phyloP scores from a whole-genome alignment of 1,140 invertebrate genomes.

The Hycleus cichorii region DNA sequence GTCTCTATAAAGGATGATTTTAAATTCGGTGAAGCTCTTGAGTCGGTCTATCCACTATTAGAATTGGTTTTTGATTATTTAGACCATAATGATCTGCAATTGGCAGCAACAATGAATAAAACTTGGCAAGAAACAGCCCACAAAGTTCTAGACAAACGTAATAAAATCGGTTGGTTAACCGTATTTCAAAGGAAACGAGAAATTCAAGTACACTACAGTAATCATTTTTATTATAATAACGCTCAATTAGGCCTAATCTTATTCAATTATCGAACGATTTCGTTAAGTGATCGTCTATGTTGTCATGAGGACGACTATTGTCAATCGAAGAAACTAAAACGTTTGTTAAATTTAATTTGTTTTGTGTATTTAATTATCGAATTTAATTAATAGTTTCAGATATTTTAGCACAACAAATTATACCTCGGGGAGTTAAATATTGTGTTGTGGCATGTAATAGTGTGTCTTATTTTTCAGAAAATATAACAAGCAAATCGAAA shows the following conservation, averaged over 20 bases:
- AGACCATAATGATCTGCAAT: conserved; percentile 22
- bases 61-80: conserved; percentile 28
- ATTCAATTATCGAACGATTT: conserved; percentile 21
- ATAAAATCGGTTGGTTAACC: conserved; percentile 24
- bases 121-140: conserved; percentile 22
- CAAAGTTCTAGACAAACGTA: conserved; percentile 19
- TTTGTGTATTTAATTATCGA: not conserved
- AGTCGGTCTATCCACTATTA: conserved; percentile 26
- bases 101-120: conserved; percentile 17
- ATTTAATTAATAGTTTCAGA: conserved; percentile 21
- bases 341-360: not conserved
- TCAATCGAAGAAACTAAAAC: conserved; percentile 1
- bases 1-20: conserved; percentile 14
- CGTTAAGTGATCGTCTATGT: conserved; percentile 25
- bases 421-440: conserved; percentile 22
- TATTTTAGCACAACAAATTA: conserved; percentile 24
- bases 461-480: conserved; percentile 23
- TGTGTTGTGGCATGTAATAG: conserved; percentile 26
- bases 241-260: conserved; percentile 23
- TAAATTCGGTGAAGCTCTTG: conserved; percentile 22
- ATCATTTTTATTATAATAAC: conserved; percentile 25
- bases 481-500: conserved; percentile 5
- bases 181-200: conserved; percentile 20
- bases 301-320: conserved; percentile 17
- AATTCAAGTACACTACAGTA: conserved; percentile 19